Base-by-base conservation (phyloP, 2,888 invertebrate genomes). In the Mythimna pallens region DNA sequence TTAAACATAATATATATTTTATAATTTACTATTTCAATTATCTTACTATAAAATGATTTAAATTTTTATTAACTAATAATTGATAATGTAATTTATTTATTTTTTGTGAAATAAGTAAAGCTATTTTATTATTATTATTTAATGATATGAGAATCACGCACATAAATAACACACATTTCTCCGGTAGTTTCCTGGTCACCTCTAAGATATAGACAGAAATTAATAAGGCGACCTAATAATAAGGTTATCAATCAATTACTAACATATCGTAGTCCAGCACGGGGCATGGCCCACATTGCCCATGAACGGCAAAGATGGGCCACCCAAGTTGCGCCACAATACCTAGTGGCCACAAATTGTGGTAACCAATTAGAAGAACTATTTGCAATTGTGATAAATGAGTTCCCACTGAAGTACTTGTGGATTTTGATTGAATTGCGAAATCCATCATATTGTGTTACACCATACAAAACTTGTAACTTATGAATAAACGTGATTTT, bases 401-500 rank as follows among this genome's bases (percentile, higher is more conserved):
- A n/a, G 34, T 75, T 73, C 79, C 36, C 69, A 84, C 73, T 40
- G 52, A 5, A 62, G 58, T 74, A 68, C 57, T 58, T 25, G 25
- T 9, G 50, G 47, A 61, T 47, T n/a, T 47, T 74, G 70, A 85
- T 85, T 74, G 74, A 69, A 68, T 85, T 82, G 76, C 59, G 65
- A 82, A 82, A 78, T 69, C 72, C 67, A 73, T 73, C 47, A 20
- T 59, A 62, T 50, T 57, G 14, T 74, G 64, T 83, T 79, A 70
- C 67, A 69, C 40, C 76, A 78, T 63, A 71, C 52, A 62, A 70
- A 63, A 47, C 43, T 50, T 30, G 80, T 78, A 75, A 62, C 43
- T 69, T 61, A 36, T 57, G 64, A 66, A 72, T 72, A 73, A 43
- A 50, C 73, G 59, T 83, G 70, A 73, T 73, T 78, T 65, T 74